Evolutionary conservation across 2,888 invertebrate genomes (phyloP).

Genomic region (Leptopilina drosophilae): DNA sequence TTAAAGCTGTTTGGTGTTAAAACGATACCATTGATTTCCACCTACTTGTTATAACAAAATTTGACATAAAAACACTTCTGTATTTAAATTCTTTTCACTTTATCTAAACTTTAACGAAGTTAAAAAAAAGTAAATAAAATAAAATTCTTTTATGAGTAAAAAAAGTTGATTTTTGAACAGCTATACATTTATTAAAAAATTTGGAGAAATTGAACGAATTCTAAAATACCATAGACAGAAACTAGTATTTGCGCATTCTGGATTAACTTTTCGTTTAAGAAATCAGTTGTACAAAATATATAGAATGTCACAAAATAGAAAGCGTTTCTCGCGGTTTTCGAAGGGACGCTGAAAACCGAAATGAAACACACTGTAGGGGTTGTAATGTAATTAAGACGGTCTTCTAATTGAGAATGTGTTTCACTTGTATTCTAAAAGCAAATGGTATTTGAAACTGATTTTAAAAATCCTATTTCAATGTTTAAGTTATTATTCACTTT

Average conservation of each 20-base stretch:
- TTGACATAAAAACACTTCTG: no score
- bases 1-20: no score
- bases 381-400: constrained; percentile 38
- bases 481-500: not conserved
- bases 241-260: constrained; percentile 3
- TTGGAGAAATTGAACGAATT: no score
- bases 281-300: not conserved
- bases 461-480: constrained; percentile 6
- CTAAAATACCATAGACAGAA: no score
- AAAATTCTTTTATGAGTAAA: no score
- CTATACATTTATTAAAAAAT: no score
- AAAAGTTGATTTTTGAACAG: no score
- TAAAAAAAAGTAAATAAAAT: no score
- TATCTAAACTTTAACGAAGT: no score
- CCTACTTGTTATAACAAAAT: no score
- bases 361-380: constrained; percentile 12
- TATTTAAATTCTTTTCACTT: no score
- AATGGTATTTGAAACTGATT: constrained; percentile 1
- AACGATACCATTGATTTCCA: no score
- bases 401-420: constrained; percentile 36
- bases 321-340: constrained; percentile 29
- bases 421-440: constrained; percentile 14
- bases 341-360: not conserved
- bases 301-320: constrained; percentile 28
- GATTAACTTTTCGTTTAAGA: not conserved